phyloP scores from a whole-genome alignment of 2,888 invertebrate genomes.

The Hetaerina titia region DNA sequence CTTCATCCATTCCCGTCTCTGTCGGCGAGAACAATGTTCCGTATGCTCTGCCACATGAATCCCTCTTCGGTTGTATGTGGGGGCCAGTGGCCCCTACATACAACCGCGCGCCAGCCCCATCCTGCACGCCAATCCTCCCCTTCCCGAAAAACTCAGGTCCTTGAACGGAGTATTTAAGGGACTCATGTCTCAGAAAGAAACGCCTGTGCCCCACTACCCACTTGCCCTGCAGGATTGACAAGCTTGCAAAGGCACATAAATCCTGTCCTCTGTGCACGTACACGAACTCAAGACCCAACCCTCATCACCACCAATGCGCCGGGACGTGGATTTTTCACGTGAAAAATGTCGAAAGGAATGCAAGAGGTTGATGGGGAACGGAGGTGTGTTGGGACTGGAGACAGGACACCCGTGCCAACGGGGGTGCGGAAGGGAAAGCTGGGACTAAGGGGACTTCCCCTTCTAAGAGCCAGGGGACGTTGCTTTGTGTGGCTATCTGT shows the following conservation, averaged over 20 bases:
- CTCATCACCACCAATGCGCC: not conserved
- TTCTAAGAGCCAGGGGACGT: too few relatives aligned
- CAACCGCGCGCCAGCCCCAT: not conserved
- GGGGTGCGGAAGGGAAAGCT: too few relatives aligned
- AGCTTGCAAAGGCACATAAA: constrained; percentile 24
- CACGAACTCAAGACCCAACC: not conserved
- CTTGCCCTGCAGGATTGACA: not conserved
- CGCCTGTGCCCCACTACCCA: not conserved
- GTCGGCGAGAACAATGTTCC: not conserved
- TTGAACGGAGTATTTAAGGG: not conserved
- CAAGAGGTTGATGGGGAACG: too few relatives aligned
- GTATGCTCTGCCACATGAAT: not conserved
- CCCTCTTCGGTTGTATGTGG: not conserved
- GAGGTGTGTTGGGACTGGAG: not conserved
- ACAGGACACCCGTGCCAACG: too few relatives aligned
- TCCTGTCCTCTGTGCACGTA: constrained; percentile 4
- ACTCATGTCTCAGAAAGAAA: constrained; percentile 15
- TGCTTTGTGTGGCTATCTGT: too few relatives aligned
- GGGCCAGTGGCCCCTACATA: too few relatives aligned
- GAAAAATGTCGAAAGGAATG: not conserved
- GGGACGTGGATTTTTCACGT: not conserved
- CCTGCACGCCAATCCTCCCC: not conserved
- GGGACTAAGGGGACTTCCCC: too few relatives aligned
- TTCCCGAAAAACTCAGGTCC: not conserved
- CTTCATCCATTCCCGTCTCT: not conserved